Evolutionary conservation across 2,113 vertebrate genomes (phyloP), one percentile per base, ranked within the genome.

Genomic region (Laticauda laticaudata): DNA sequence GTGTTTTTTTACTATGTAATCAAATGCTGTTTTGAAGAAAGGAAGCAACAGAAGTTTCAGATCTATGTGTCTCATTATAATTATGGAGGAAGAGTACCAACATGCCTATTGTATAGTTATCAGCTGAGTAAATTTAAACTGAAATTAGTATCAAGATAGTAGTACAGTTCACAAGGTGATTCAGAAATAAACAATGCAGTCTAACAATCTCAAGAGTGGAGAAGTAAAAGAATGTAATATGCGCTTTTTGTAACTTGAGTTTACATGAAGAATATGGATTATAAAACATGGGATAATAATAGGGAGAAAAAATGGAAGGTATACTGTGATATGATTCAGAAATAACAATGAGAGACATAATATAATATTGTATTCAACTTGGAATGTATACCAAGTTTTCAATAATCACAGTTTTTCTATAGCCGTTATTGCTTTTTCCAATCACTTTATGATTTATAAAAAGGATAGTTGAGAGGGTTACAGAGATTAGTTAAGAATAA

Each of bases 101-200:
- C 89, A 45, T 93, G n/a, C 59, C 43, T 90, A 55, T 87, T 75
- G 24, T 88, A 87, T 21, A 57, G 51, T 92, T 93, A 75, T 18
- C 26, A 92, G 45, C 5, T 88, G n/a, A 1, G 75, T 12, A 75
- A 20, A 43, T 48, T 34, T 75, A 55, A 61, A 87, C 69, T 87
- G 39, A 10, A 92, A n/a, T 90, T 57, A 64, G 18, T 90, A 64
- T 43, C 51, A 90, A 94, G 57, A 69, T 39, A 87, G 89, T 64
- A 54, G 34, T 45, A 55, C 24, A 54, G 0, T 12, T 9, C 0
- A 7, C 8, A 89, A 89, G 0, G 20, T 34, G 51, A n/a, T 87
- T 90, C 34, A 93, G 34, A 94, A 94, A 90, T 55, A 0, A 91
- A 87, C 56, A 90, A 88, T 61, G 24, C 26, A 48, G 64, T 75